Base-by-base conservation (phyloP, 2,113 vertebrate genomes). In the Elgaria multicarinata region DNA sequence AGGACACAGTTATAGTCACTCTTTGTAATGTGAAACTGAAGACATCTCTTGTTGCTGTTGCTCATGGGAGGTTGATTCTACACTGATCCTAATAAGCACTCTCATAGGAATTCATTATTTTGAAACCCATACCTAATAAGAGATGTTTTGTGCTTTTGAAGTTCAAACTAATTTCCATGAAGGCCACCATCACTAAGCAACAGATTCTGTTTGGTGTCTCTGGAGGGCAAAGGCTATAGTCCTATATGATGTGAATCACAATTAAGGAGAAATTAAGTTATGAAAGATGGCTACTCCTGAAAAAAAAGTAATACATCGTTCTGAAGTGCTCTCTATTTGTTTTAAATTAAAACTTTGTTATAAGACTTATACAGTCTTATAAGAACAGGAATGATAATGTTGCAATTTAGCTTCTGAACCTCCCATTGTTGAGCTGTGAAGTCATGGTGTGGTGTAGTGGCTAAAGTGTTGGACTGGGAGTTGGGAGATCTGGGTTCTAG, bases 101-200 rank as follows among this genome's bases (percentile, higher is more conserved):
- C 97, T 96, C 96, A 72, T 83, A 95, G 97, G 96, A 96, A 96
- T 97, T 97, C 93, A 97, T 97, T 98, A 97, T 97, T 93, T 97
- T 95, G 93, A 96, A 97, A 92, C 94, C 93, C 90, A 85, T 94
- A 96, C 95, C 95, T 98, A 97, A 97, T 97, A 95, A 93, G 95
- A 94, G 93, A 92, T 91, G 94, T 95, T 94, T 94, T 92, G 96
- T 97, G 97, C 97, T 98, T 96, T 98, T 98, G 97, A 98, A 97
- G 96, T 96, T 97, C 95, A 96, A 93, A 93, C 94, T 97, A 94
- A 97, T 97, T 97, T 97, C 88, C 90, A 91, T 95, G 81, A 97
- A 97, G 96, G 93, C 92, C 95, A 95, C 72, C 83, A 97, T 97
- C 97, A 96, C 98, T 96, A 98, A 97, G 97, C 96, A 98, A 97